Evolutionary conservation across 2,888 invertebrate genomes (phyloP), one percentile per base, ranked within the genome.

Genomic region (Aethes cnicana): DNA sequence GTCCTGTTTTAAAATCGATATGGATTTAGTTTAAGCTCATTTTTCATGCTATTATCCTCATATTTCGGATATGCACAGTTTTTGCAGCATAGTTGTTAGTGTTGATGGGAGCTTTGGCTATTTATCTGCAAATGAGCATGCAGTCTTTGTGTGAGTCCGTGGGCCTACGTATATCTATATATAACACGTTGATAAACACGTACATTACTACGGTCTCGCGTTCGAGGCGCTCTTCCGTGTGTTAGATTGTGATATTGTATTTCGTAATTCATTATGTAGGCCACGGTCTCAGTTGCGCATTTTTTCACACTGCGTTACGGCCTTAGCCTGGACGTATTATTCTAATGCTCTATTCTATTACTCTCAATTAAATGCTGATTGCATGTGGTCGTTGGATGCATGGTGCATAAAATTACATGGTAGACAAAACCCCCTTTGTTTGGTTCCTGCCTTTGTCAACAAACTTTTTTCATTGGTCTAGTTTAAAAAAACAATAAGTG

Each of bases 261-360:
- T 88, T 89, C 88, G 87, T 88, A 88, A 88, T 81, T 76, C 72
- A 53, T 60, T 71, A 82, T 80, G 78, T 89, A 85, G 88, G 88
- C 88, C 88, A 88, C 66, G 88, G 88, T 84, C 84, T 76, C 55
- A 67, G 75, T 86, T 87, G 83, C 87, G 81, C 69, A 77, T 81
- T 79, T 84, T 81, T 76, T 76, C 66, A 63, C 55, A 69, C 64
- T 69, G 63, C 73, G 67, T 68, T 66, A 72, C 68, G 72, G 66
- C 68, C 71, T 65, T 66, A 72, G 60, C 64, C 53, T 55, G 28
- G 47, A 33, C 26, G 28, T 30, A 47, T 53, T 39, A 41, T 49
- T 23, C 11, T 42, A 39, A 52, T 39, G 50, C 18, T 52, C 30
- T 20, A 37, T 28, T 50, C 30, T 42, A 41, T 54, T 55, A 54